These are phyloP conservation scores for Pocillopora damicornis DNA, from an alignment of 64 coral and sea anemone species.

Conservation along the genomic window DNA sequence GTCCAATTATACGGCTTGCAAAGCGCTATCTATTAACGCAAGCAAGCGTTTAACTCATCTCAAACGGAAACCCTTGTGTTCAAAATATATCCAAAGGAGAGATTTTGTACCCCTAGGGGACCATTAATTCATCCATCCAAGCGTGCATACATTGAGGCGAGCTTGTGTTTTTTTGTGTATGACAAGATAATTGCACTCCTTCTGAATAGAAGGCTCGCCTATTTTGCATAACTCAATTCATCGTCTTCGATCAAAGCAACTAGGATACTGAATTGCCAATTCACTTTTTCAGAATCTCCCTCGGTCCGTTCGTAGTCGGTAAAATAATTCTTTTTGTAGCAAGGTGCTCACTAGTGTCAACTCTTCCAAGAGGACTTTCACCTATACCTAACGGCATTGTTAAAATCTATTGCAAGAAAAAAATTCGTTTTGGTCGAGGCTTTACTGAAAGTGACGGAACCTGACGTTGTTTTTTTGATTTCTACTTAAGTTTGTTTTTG, in stretches of 20 bases:
- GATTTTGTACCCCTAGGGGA: constrained; percentile 27
- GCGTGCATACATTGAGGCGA: constrained; percentile 23
- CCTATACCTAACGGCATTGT: not conserved
- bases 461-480: not conserved
- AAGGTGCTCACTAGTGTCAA: no score
- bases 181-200: constrained; percentile 32
- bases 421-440: not conserved
- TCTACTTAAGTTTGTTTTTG: not conserved
- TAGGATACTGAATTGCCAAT: not conserved
- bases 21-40: constrained; percentile 6
- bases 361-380: not conserved
- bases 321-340: not conserved
- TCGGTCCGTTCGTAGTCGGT: not conserved
- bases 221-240: constrained; percentile 33
- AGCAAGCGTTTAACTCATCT: constrained; percentile 33
- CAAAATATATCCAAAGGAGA: constrained; percentile 4
- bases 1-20: constrained; percentile 29
- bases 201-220: constrained; percentile 33
- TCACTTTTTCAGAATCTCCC: constrained; percentile 11
- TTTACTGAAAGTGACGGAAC: not conserved
- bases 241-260: constrained; percentile 8
- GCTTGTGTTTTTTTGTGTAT: constrained; percentile 40
- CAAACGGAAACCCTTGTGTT: constrained; percentile 10
- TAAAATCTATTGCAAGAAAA: not conserved
- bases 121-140: constrained; percentile 20